phyloP scores from a whole-genome alignment of 1,140 invertebrate species.

The Popillia japonica region DNA sequence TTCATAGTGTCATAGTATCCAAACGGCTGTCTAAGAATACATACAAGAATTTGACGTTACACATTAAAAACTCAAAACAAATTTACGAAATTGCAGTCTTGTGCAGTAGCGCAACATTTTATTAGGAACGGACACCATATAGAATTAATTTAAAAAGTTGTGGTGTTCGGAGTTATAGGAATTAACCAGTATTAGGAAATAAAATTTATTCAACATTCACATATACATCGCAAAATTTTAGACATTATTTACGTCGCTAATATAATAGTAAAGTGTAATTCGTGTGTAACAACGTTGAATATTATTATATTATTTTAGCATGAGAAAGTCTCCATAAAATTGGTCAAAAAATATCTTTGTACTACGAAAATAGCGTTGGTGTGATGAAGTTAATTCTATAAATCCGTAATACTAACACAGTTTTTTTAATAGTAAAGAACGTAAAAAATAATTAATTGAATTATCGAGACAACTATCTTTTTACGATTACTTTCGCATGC shows the following conservation, averaged over 20 bases:
- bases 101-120: too few species aligned
- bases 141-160: too few species aligned
- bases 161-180: too few species aligned
- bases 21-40: too few species aligned
- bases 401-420: too few species aligned
- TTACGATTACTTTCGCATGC: neutral
- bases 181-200: neutral
- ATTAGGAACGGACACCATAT: too few species aligned
- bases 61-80: too few species aligned
- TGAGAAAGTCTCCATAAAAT: neutral
- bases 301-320: neutral
- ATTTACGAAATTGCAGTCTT: too few species aligned
- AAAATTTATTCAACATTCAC: constrained; percentile 1
- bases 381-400: neutral
- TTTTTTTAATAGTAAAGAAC: too few species aligned
- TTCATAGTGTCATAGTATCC: too few species aligned
- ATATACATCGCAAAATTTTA: neutral
- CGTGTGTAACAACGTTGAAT: neutral
- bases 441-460: neutral
- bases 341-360: neutral
- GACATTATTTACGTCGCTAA: neutral
- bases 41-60: too few species aligned
- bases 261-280: neutral
- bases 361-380: neutral
- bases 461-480: neutral